A percentile compares a stretch with the other conserved stretches of the same genome.
Conservation (phyloP, 2,113 vertebrate genomes). For the rat (Rattus norvegicus) region DNA sequence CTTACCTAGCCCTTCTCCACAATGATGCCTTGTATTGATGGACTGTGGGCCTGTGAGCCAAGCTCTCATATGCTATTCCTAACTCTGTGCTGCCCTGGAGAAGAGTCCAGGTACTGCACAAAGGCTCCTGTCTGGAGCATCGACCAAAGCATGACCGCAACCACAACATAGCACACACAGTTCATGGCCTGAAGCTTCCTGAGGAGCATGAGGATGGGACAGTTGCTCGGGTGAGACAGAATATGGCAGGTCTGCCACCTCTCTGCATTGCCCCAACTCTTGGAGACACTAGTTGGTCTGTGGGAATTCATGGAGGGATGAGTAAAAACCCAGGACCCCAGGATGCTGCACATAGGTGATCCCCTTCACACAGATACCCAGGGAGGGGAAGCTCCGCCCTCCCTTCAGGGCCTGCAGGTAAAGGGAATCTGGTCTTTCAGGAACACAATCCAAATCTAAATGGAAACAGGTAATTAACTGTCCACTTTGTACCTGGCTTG, state of each 20-base stretch:
- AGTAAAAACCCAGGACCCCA: not conserved
- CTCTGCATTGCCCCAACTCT: not conserved
- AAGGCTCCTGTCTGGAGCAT: not conserved
- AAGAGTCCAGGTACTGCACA: not conserved
- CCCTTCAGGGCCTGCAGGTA: not conserved
- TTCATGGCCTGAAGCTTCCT: not conserved
- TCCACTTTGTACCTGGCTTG: not conserved
- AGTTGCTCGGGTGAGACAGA: not conserved
- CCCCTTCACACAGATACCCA: not conserved
- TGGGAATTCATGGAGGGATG: not conserved
- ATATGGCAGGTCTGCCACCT: not conserved
- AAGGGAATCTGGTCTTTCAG: not conserved
- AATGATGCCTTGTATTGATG: not conserved
- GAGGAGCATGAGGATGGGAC: not conserved
- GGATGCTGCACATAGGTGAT: not conserved
- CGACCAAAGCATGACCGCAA: fast-evolving
- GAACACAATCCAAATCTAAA: not conserved
- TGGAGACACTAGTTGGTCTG: not conserved
- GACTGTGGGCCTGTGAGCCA: not conserved
- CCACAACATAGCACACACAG: not conserved
- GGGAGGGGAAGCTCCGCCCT: not conserved
- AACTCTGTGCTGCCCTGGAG: too few species aligned
- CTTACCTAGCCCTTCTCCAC: not conserved
- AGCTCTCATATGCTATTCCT: not conserved
- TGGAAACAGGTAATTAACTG: fast-evolving